Conservation (phyloP, 2,888 invertebrate species). For the Hanleya hanleyi region DNA sequence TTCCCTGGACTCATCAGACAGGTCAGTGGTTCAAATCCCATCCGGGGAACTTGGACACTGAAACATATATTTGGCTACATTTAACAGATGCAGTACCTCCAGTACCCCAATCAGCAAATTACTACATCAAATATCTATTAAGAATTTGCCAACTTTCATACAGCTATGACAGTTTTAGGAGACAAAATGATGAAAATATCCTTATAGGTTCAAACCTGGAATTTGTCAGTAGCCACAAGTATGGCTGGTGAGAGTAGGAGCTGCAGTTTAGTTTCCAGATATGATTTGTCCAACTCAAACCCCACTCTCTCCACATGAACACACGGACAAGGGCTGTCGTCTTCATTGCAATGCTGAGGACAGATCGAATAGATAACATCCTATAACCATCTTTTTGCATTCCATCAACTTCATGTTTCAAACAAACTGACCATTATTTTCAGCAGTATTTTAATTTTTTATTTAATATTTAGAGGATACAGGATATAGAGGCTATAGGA, state of each 20-base stretch:
- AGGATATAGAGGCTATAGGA: background rate
- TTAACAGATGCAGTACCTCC: too few species aligned
- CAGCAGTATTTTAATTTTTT: background rate
- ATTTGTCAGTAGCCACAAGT: conserved; percentile 75
- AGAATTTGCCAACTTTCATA: too few species aligned
- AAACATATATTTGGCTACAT: too few species aligned
- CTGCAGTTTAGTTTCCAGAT: conserved; percentile 92
- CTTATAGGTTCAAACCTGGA: too few species aligned
- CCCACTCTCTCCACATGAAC: conserved; percentile 85
- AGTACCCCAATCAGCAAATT: too few species aligned
- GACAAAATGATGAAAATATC: too few species aligned
- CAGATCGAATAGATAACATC: conserved; percentile 7
- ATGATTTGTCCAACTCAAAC: conserved; percentile 97
- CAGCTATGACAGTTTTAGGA: too few species aligned
- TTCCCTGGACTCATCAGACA: too few species aligned
- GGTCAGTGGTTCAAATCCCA: too few species aligned
- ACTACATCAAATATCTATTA: too few species aligned
- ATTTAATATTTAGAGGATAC: background rate
- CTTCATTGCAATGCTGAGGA: conserved; percentile 86
- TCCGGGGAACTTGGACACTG: too few species aligned
- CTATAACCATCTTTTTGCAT: background rate
- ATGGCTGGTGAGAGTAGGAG: conserved; percentile 87
- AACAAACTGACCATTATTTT: background rate
- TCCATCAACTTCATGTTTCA: background rate
- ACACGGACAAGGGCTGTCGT: conserved; percentile 88